Conservation (phyloP, 2,888 invertebrate species). For the Achlya flavicornis region DNA sequence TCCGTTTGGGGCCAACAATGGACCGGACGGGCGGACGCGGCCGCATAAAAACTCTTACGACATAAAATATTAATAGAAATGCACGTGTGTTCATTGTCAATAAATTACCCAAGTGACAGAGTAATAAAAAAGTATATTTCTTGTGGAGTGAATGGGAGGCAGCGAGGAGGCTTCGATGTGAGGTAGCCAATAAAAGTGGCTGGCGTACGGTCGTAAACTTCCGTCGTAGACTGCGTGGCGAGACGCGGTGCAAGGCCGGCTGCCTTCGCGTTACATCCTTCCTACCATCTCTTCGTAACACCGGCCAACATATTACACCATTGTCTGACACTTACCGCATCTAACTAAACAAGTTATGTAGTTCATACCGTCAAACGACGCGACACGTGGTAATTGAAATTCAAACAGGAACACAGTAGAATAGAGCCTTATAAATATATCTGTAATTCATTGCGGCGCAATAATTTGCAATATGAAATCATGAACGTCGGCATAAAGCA, state of each 20-base stretch:
- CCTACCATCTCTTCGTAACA: conserved; percentile 37
- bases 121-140: conserved; percentile 83
- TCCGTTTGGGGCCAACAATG: conserved; percentile 65
- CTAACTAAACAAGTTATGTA: conserved; percentile 9
- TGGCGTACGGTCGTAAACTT: conserved; percentile 77
- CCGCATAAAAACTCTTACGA: conserved; percentile 73
- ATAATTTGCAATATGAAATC: conserved; percentile 34
- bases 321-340: conserved; percentile 22
- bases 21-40: conserved; percentile 55
- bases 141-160: conserved; percentile 82
- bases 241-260: conserved; percentile 57
- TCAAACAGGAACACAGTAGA: conserved; percentile 51
- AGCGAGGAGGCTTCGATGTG: conserved; percentile 77
- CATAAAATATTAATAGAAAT: conserved; percentile 84
- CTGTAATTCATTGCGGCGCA: conserved; percentile 47
- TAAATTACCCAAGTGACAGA: conserved; percentile 83
- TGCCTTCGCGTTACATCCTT: conserved; percentile 37
- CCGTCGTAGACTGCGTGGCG: conserved; percentile 82
- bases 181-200: conserved; percentile 83
- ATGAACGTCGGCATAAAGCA: conserved; percentile 28
- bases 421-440: conserved; percentile 22
- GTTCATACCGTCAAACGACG: conserved; percentile 8
- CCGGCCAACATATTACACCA: conserved; percentile 21
- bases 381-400: conserved; percentile 35
- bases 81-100: conserved; percentile 84